Conservation (phyloP, 2,113 vertebrate genomes). For the Oncorhynchus clarkii region DNA sequence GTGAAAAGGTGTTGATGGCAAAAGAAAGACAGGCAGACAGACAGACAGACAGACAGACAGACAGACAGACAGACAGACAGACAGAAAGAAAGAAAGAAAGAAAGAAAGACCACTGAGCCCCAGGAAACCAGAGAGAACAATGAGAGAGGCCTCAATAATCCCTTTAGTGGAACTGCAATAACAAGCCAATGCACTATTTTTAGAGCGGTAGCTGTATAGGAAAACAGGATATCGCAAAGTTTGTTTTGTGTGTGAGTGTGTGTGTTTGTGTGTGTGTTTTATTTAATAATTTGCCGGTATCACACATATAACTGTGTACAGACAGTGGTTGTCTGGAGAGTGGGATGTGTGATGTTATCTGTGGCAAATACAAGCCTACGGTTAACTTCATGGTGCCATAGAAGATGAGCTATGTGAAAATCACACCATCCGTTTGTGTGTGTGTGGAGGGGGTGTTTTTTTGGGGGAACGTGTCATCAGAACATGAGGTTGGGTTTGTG, state of each 20-base stretch:
- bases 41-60: constrained; percentile 30
- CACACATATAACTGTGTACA: too few species aligned
- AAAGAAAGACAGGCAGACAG: neutral
- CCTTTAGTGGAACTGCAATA: constrained; percentile 24
- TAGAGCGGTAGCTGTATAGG: constrained; percentile 41
- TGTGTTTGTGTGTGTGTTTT: neutral
- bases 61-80: constrained; percentile 42
- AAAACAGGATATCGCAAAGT: constrained; percentile 62
- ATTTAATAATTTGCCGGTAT: too few species aligned
- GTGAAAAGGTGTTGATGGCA: neutral
- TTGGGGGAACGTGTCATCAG: constrained; percentile 32
- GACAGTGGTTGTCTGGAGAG: neutral
- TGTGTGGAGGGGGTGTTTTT: neutral
- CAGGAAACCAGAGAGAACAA: constrained; percentile 57
- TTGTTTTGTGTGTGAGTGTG: constrained; percentile 21
- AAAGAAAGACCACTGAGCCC: constrained; percentile 44
- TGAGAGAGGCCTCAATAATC: constrained; percentile 61
- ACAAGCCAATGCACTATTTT: constrained; percentile 47
- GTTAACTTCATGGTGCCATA: constrained; percentile 11
- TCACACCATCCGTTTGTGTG: neutral
- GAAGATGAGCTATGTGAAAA: constrained; percentile 17
- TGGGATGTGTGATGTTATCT: constrained; percentile 5
- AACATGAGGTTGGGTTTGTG: constrained; percentile 58
- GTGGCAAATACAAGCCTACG: constrained; percentile 9
- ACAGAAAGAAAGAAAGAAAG: constrained; percentile 29